Conservation (phyloP, 2,797 vertebrate species). For the Chanos chanos region DNA sequence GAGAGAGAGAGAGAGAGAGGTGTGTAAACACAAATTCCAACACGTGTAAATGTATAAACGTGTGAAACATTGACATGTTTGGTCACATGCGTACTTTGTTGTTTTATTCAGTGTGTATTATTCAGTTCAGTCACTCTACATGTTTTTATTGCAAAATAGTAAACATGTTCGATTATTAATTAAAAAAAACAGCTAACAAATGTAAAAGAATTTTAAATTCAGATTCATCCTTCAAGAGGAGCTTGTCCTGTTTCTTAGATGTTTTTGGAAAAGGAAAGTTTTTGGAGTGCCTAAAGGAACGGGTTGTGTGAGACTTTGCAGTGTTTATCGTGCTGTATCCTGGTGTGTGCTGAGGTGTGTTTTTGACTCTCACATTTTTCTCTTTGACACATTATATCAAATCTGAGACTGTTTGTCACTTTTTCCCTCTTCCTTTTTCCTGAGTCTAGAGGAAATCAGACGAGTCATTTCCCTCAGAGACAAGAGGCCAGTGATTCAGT, state of each 20-base stretch:
- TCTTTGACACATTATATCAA: too few species aligned
- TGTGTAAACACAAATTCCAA: not conserved
- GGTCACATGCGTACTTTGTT: constrained; percentile 21
- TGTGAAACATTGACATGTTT: not conserved
- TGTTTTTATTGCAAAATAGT: constrained; percentile 14
- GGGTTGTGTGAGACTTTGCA: too few species aligned
- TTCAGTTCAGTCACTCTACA: not conserved
- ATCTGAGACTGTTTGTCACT: too few species aligned
- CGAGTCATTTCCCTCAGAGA: too few species aligned
- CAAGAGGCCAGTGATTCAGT: constrained; percentile 16
- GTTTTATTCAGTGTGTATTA: constrained; percentile 12
- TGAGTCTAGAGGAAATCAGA: too few species aligned
- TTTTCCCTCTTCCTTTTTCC: too few species aligned
- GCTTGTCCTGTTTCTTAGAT: not conserved
- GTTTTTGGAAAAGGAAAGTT: not conserved
- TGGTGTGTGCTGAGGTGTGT: too few species aligned
- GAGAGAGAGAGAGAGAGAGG: constrained; percentile 11
- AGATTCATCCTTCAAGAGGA: constrained; percentile 18
- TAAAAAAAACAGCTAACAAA: constrained; percentile 25
- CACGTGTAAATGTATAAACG: not conserved
- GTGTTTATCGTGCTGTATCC: too few species aligned
- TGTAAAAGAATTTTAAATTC: constrained; percentile 15
- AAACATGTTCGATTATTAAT: constrained; percentile 27
- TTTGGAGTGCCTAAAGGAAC: too few species aligned
- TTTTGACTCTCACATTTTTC: too few species aligned